Percentiles rank a stretch among this genome's conserved stretches.
Conservation (phyloP, 2,113 vertebrate species). For the Castor canadensis region DNA sequence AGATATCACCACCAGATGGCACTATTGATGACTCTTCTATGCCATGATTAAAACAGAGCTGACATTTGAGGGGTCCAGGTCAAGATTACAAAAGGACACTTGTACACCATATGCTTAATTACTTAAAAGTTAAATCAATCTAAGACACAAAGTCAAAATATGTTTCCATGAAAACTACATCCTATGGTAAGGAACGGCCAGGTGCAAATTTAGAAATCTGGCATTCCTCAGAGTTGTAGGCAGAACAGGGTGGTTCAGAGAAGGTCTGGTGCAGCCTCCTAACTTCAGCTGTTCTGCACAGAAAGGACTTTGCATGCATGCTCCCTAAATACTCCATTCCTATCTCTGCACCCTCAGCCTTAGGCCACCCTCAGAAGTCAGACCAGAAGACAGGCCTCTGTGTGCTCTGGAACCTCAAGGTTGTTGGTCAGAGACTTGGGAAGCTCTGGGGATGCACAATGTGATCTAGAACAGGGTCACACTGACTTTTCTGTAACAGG, state of each 20-base stretch:
- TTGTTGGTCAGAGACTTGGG: not conserved
- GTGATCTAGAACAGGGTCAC: not conserved
- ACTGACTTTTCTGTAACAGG: not conserved
- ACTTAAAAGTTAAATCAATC: conserved; percentile 47
- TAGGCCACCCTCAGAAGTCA: not conserved
- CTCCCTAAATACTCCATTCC: not conserved
- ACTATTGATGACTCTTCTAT: conserved; percentile 43
- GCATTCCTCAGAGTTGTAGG: not conserved
- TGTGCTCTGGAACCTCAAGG: not conserved
- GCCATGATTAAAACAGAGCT: conserved; percentile 8
- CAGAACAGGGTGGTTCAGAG: not conserved
- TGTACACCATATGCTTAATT: not conserved
- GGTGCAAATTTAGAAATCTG: not conserved
- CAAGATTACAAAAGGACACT: not conserved
- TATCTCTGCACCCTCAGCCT: not conserved
- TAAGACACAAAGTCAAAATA: not conserved
- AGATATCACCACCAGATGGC: conserved; percentile 68
- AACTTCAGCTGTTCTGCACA: too few relatives aligned
- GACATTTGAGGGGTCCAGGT: not conserved
- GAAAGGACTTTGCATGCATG: not conserved
- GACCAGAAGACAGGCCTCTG: not conserved
- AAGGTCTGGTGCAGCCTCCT: not conserved
- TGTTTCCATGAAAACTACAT: not conserved
- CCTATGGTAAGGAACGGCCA: not conserved
- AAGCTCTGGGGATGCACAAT: not conserved